phyloP scores from a whole-genome alignment of 2,888 invertebrate genomes.

The Habroteleia sp. region DNA sequence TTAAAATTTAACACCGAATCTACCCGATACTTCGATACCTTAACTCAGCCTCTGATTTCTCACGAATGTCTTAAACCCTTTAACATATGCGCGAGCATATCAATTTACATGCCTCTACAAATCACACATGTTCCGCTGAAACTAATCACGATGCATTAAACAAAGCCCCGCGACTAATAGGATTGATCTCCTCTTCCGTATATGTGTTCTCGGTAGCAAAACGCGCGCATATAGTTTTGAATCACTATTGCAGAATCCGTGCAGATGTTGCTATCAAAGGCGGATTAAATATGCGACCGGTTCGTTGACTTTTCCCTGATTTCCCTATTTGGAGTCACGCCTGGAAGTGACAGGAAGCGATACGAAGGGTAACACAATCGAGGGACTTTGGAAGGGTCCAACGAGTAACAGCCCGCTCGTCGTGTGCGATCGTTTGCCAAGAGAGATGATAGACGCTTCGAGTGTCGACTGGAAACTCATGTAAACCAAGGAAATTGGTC shows the following conservation, averaged over 20 bases:
- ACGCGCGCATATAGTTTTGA: conserved; percentile 42
- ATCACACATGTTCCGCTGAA: conserved; percentile 32
- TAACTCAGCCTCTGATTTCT: conserved; percentile 49
- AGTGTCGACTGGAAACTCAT: conserved; percentile 12
- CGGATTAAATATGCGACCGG: neutral
- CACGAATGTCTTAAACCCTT: conserved; percentile 51
- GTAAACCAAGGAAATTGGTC: conserved; percentile 7
- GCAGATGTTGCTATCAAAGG: conserved; percentile 14
- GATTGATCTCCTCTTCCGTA: conserved; percentile 16
- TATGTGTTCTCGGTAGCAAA: neutral
- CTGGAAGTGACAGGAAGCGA: conserved; percentile 52
- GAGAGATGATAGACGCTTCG: conserved; percentile 4
- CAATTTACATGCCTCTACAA: conserved; percentile 47
- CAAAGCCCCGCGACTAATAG: conserved; percentile 38
- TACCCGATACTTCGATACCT: conserved; percentile 36
- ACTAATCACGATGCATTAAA: conserved; percentile 19
- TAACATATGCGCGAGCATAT: conserved; percentile 51
- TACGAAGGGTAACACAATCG: conserved; percentile 39
- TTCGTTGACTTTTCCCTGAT: conserved; percentile 49
- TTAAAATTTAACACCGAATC: conserved; percentile 42
- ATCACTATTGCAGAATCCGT: conserved; percentile 19
- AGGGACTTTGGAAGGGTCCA: conserved; percentile 36
- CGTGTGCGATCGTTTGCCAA: conserved; percentile 2
- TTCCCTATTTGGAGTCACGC: conserved; percentile 41
- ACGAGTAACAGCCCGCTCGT: conserved; percentile 8